Conservation (phyloP, 92 coral and sea anemone genomes). For the Epizoanthus scotinus region DNA sequence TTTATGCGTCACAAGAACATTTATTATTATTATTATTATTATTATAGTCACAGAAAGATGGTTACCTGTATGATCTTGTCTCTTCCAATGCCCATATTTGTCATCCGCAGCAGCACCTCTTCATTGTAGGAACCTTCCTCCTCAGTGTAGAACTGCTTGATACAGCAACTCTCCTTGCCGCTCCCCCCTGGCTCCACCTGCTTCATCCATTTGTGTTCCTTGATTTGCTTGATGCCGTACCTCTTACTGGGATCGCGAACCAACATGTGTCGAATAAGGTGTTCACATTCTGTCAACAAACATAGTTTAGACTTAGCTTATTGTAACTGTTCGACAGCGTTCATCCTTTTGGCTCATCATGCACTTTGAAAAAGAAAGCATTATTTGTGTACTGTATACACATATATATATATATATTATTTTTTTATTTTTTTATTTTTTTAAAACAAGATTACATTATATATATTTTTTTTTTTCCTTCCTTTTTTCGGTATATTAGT, state of each 20-base stretch:
- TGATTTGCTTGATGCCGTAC: slow-evolving; percentile 80
- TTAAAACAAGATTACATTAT: too few species aligned
- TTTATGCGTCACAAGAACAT: too few species aligned
- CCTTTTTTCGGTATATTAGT: too few species aligned
- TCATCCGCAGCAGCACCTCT: slow-evolving; percentile 79
- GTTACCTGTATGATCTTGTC: slow-evolving; percentile 86
- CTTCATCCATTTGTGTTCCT: slow-evolving; percentile 89
- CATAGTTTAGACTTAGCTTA: neutral
- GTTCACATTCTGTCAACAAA: slow-evolving; percentile 80
- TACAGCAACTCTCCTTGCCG: slow-evolving; percentile 24
- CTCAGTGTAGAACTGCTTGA: slow-evolving; percentile 37
- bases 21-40: too few species aligned
- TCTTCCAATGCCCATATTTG: slow-evolving; percentile 67
- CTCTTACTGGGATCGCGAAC: slow-evolving; percentile 90
- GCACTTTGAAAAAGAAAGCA: too few species aligned
- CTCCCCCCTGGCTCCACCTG: slow-evolving; percentile 37
- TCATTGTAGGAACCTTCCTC: slow-evolving; percentile 66
- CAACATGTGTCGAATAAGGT: slow-evolving; percentile 97
- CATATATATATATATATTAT: too few species aligned
- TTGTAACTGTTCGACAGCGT: too few species aligned
- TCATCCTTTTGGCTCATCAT: too few species aligned
- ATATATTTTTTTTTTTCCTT: too few species aligned
- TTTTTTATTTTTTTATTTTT: too few species aligned
- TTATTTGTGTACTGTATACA: too few species aligned
- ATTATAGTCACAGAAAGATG: too few species aligned